These are phyloP conservation scores for Hyles vespertilio DNA, from an alignment of 1,140 invertebrate genomes.

Conservation along the genomic window DNA sequence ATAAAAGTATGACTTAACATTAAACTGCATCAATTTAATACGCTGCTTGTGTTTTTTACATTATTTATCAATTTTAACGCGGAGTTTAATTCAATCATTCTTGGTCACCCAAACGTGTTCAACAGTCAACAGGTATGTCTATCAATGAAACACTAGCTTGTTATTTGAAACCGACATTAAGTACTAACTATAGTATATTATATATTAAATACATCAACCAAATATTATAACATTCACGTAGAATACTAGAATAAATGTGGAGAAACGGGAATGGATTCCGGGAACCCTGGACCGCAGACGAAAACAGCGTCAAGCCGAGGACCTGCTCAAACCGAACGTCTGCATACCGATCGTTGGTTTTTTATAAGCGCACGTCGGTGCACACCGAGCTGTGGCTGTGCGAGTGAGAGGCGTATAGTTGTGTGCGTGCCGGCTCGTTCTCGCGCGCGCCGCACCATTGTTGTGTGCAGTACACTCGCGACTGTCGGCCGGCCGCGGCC, in stretches of 20 bases:
- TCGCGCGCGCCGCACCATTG: slow-evolving; percentile 60
- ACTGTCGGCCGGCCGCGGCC: slow-evolving; percentile 41
- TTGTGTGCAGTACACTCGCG: slow-evolving; percentile 67
- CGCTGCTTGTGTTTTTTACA: too few relatives aligned
- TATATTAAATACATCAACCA: too few relatives aligned
- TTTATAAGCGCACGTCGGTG: slow-evolving; percentile 66
- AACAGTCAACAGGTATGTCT: too few relatives aligned
- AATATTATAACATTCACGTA: too few relatives aligned
- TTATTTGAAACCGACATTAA: too few relatives aligned
- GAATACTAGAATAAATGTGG: slow-evolving; percentile 6
- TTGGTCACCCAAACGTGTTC: too few relatives aligned
- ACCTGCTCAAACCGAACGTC: slow-evolving; percentile 74
- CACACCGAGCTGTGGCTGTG: slow-evolving; percentile 37
- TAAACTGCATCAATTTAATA: too few relatives aligned
- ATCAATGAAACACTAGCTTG: too few relatives aligned
- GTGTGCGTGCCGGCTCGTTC: slow-evolving; percentile 58
- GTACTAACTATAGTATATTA: too few relatives aligned
- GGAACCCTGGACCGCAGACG: slow-evolving; percentile 68
- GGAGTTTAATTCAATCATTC: too few relatives aligned
- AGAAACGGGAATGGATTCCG: slow-evolving; percentile 22
- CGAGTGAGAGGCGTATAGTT: slow-evolving; percentile 27
- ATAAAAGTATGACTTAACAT: too few relatives aligned
- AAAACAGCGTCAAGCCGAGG: slow-evolving; percentile 73
- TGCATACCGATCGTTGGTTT: slow-evolving; percentile 75
- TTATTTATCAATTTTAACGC: not conserved